Evolutionary conservation across 2,888 invertebrate genomes (phyloP).

Genomic region (Acleris laterana): DNA sequence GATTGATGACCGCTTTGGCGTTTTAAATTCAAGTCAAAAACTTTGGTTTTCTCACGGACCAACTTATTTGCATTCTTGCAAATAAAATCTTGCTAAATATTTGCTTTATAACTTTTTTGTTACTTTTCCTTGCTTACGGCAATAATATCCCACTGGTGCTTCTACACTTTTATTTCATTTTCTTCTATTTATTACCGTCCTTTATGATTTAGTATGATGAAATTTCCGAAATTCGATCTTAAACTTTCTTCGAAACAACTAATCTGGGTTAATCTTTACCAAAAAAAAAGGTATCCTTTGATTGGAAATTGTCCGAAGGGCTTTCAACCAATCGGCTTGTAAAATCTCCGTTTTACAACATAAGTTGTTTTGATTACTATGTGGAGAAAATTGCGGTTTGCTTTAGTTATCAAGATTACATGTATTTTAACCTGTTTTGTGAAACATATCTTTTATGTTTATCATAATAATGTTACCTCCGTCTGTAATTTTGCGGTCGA

Average conservation of each 20-base stretch:
- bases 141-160: too few species aligned
- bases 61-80: too few species aligned
- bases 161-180: too few species aligned
- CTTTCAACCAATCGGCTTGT: conserved; percentile 16
- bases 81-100: too few species aligned
- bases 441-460: conserved; percentile 7
- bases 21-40: too few species aligned
- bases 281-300: conserved; percentile 16
- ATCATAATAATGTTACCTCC: neutral
- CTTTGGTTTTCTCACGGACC: too few species aligned
- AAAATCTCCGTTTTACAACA: conserved; percentile 13
- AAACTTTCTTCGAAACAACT: neutral
- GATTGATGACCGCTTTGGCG: too few species aligned
- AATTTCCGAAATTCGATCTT: conserved; percentile 3
- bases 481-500: neutral
- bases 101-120: too few species aligned
- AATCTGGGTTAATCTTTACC: conserved; percentile 26
- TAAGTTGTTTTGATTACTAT: conserved; percentile 27
- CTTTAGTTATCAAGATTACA: conserved; percentile 29
- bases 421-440: conserved; percentile 26
- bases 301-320: conserved; percentile 26
- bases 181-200: neutral
- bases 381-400: conserved; percentile 31
- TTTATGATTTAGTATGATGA: neutral
- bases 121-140: too few species aligned